These are phyloP conservation scores for Aythya baeri DNA, from an alignment of 2,113 vertebrate species.

Conservation along the genomic window DNA sequence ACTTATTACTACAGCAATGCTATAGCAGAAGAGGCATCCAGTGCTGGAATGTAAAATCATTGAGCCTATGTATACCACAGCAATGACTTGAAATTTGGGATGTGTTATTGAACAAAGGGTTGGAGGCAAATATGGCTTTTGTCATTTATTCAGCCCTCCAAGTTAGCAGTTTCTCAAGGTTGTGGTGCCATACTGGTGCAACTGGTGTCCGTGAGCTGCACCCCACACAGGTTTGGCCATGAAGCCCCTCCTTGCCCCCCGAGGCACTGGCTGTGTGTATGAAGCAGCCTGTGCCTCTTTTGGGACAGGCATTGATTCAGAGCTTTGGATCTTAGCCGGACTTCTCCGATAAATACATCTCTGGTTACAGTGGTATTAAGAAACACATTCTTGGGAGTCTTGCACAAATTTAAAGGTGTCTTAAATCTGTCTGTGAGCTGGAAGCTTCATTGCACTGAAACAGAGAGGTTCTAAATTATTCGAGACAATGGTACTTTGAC, in stretches of 20 bases:
- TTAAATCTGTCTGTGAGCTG: conserved; percentile 23
- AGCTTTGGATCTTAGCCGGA: not conserved
- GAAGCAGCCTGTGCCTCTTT: not conserved
- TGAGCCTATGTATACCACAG: fast-evolving
- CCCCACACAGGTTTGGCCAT: not conserved
- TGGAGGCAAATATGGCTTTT: not conserved
- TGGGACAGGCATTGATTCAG: not conserved
- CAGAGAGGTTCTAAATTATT: conserved; percentile 24
- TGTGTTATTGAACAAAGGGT: not conserved
- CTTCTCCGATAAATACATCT: not conserved
- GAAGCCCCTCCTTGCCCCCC: not conserved
- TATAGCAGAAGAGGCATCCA: not conserved
- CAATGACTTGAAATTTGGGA: not conserved
- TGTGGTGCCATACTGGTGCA: not conserved
- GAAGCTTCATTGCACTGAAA: not conserved
- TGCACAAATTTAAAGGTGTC: not conserved
- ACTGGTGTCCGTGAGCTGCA: not conserved
- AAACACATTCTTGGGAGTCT: not conserved
- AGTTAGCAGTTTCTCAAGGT: not conserved
- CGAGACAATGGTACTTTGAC: not conserved
- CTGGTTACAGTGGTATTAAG: not conserved
- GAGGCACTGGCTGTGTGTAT: not conserved
- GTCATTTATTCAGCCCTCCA: not conserved
- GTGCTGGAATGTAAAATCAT: not conserved
- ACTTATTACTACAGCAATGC: fast-evolving